A percentile compares a stretch with the other conserved stretches of the same genome.
Conservation (phyloP, 2,888 invertebrate species). For the Nomada fabriciana region DNA sequence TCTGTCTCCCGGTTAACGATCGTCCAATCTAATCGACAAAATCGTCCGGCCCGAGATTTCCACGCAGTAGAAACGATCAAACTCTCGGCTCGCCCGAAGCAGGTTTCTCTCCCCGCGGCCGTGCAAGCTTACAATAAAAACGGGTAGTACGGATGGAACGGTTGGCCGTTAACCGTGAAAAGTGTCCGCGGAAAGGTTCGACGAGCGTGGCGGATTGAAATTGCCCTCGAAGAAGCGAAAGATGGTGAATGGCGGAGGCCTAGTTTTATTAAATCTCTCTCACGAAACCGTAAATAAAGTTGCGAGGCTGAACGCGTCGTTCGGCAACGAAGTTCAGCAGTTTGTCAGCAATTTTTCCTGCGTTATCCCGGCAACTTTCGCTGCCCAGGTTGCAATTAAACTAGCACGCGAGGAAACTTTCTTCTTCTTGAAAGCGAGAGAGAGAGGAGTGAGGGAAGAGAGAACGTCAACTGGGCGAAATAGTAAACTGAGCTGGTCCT, state of each 20-base stretch:
- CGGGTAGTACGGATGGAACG: slow-evolving; percentile 2
- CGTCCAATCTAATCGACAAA: background rate
- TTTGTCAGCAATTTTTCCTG: slow-evolving; percentile 61
- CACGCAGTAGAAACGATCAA: background rate
- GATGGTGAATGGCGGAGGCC: background rate
- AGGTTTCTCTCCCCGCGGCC: background rate
- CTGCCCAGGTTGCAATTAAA: slow-evolving; percentile 49
- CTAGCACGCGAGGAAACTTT: slow-evolving; percentile 44
- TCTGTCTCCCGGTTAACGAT: too few relatives aligned
- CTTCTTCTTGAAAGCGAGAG: slow-evolving; percentile 1
- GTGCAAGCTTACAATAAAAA: background rate
- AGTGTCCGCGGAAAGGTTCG: slow-evolving; percentile 16
- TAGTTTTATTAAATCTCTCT: slow-evolving; percentile 59
- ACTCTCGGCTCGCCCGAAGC: background rate
- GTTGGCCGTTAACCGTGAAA: slow-evolving; percentile 37
- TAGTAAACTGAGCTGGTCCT: slow-evolving; percentile 58
- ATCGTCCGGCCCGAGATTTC: background rate
- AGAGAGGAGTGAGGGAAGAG: too few relatives aligned
- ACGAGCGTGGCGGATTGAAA: slow-evolving; percentile 43
- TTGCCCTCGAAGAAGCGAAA: slow-evolving; percentile 10
- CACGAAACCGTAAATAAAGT: slow-evolving; percentile 50
- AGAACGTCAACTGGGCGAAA: slow-evolving; percentile 41
- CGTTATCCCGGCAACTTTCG: slow-evolving; percentile 54
- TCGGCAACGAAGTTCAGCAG: slow-evolving; percentile 50
- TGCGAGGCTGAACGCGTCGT: slow-evolving; percentile 26